These are phyloP conservation scores for Jordanella pulchra DNA, from an alignment of 2,797 vertebrate species.

Conservation along the genomic window DNA sequence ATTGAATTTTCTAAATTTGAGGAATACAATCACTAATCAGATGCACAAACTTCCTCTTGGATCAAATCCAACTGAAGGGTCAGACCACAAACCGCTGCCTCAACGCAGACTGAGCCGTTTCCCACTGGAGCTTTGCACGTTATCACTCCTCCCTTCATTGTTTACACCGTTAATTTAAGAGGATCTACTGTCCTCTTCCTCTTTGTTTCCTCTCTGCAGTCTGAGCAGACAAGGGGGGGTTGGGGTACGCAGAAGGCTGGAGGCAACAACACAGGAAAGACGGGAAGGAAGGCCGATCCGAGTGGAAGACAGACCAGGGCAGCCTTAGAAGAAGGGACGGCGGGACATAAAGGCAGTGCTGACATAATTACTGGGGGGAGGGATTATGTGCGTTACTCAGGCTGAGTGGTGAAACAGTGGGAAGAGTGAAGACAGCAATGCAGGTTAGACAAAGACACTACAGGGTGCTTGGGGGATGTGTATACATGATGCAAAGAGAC, in stretches of 20 bases:
- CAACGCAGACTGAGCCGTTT: slow-evolving; percentile 42
- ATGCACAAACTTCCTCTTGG: slow-evolving; percentile 29
- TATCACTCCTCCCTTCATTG: slow-evolving; percentile 46
- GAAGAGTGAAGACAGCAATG: slow-evolving; percentile 1
- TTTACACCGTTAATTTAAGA: slow-evolving; percentile 36
- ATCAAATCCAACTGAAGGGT: slow-evolving; percentile 45
- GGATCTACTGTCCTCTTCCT: slow-evolving; percentile 30
- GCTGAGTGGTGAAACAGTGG: slow-evolving; percentile 3
- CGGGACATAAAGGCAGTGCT: slow-evolving; percentile 17
- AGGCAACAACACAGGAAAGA: slow-evolving; percentile 41
- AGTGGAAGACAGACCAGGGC: slow-evolving; percentile 38
- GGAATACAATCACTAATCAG: neutral
- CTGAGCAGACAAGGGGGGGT: slow-evolving; percentile 32
- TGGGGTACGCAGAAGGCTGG: slow-evolving; percentile 31
- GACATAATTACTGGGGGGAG: slow-evolving; percentile 38
- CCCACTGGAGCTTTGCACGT: slow-evolving; percentile 36
- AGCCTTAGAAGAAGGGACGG: neutral
- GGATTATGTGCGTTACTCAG: slow-evolving; percentile 20
- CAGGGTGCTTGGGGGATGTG: slow-evolving; percentile 8
- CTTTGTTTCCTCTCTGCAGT: slow-evolving; percentile 51
- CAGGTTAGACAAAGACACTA: neutral
- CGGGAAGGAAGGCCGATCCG: slow-evolving; percentile 47
- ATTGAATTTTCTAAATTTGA: neutral
- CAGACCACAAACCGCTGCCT: slow-evolving; percentile 41
- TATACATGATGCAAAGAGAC: slow-evolving; percentile 17